Base-by-base conservation (phyloP, 2,888 invertebrate species). In the Synanthedon vespiformis region DNA sequence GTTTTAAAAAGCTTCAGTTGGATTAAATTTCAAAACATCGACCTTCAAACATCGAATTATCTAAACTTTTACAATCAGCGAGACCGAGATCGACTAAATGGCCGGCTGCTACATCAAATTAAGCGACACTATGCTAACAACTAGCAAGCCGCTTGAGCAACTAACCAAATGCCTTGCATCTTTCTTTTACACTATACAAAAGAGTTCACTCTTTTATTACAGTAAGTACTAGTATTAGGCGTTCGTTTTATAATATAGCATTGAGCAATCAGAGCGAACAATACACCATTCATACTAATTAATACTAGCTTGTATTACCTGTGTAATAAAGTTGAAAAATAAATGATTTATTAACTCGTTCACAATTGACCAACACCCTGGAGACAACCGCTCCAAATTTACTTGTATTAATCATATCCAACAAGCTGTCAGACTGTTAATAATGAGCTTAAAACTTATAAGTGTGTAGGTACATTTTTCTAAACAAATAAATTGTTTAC, bases 31-130 rank as follows among this genome's bases (percentile, higher is more conserved):
- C 81, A 77, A 74, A 78, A 80, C 67, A 52, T 41, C 64, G 74
- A 76, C 81, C 80, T 81, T 80, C 73, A 75, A 68, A 67, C 73
- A 72, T 76, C 74, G 72, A 72, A 78, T 77, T 74, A 78, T 72
- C 72, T 72, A 71, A 74, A 79, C 79, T 79, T 80, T 79, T 81
- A 80, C 80, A 74, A 75, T 77, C 61, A 63, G 66, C 53, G 49
- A 65, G 60, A 63, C 64, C 68, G 64, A 62, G 64, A 64, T 66
- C 59, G 62, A 61, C 67, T 74, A 70, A 74, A 76, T 73, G 64
- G 68, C 68, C 18, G 65, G 63, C 63, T 63, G 65, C 62, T 64
- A 61, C 56, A 66, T 63, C 69, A 69, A 72, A 75, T 74, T 74
- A 68, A 72, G 65, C 68, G 70, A 77, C 70, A 71, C 72, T 73